Evolutionary conservation across 2,888 invertebrate species (phyloP).

Genomic region (Pterostichus madidus): DNA sequence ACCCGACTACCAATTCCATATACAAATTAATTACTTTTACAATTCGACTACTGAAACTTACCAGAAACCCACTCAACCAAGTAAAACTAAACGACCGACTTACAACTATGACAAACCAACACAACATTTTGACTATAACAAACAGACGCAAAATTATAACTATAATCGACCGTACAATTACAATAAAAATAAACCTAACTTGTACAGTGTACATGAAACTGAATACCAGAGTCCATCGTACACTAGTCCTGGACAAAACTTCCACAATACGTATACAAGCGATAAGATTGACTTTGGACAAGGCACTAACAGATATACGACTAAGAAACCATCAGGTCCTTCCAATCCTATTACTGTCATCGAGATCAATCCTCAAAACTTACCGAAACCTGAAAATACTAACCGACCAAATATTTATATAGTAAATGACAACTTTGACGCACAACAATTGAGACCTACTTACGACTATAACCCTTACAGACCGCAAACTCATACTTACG

Average conservation of each 20-base stretch:
- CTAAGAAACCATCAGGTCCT: constrained; percentile 1
- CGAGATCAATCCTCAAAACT: constrained; percentile 45
- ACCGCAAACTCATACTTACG: constrained; percentile 13
- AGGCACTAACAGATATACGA: constrained; percentile 23
- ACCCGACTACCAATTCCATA: constrained; percentile 65
- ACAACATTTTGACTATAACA: constrained; percentile 63
- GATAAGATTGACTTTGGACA: constrained; percentile 60
- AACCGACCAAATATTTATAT: constrained; percentile 58
- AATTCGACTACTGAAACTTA: constrained; percentile 64
- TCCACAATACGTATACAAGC: constrained; percentile 11
- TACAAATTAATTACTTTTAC: constrained; percentile 66
- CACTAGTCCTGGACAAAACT: constrained; percentile 35
- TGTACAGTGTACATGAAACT: constrained; percentile 32
- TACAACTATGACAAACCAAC: constrained; percentile 68
- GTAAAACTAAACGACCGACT: constrained; percentile 61
- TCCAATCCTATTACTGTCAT: constrained; percentile 53
- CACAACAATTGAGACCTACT: constrained; percentile 30
- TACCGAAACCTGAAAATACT: constrained; percentile 34
- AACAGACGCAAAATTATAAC: constrained; percentile 74
- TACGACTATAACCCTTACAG: constrained; percentile 50
- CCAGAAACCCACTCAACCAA: constrained; percentile 29
- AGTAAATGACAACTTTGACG: constrained; percentile 35
- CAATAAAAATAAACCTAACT: constrained; percentile 38
- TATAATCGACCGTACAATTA: constrained; percentile 72
- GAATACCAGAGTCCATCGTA: constrained; percentile 10